Base-by-base conservation (phyloP, 2,797 vertebrate genomes). In the Capromys pilorides region DNA sequence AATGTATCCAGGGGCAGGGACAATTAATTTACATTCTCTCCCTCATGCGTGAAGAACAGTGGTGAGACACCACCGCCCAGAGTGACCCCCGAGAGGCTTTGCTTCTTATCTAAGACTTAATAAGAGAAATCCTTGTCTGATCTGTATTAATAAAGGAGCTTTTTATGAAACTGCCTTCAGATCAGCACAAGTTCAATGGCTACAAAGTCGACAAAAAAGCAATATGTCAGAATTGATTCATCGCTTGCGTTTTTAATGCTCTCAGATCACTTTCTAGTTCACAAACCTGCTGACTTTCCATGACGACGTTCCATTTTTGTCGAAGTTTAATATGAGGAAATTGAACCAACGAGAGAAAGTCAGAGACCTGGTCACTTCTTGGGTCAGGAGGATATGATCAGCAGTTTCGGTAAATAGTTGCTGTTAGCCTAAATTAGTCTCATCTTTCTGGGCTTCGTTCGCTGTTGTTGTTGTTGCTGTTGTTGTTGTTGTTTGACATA, bases 111-210 rank as follows among this genome's bases (percentile, higher is more conserved):
- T 36, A 24, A 80, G 90, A 83, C 22, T 8, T 82, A 95, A 41
- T 71, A 62, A 94, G 93, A 95, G 33, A 93, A 87, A 85, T 54
- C 61, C 5, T 41, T 4, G 12, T 88, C 90, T 80, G 92, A 86
- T 94, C 36, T 79, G 79, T 71, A 73, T 82, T 79, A 93, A 95
- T 81, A 85, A 95, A 83, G 82, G 41, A 36, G 79, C 33, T 81
- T 94, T 71, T 79, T 80, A 88, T 80, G 88, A 97, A 94, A 90
- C 49, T 80, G 4, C 41, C 86, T 90, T 90, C 51, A 59, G 91
- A 59, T 75, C 57, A 10, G 64, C 77, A 19, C 77, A 75, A 89
- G 91, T 91, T 77, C 88, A 88, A 49, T 0, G 4, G 75, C 64
- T 73, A 31, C 87, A 19, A 75, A 91, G 92, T 75, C 45, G 73